Evolutionary conservation across 2,888 invertebrate species (phyloP).

Genomic region (Melanostoma scalare): DNA sequence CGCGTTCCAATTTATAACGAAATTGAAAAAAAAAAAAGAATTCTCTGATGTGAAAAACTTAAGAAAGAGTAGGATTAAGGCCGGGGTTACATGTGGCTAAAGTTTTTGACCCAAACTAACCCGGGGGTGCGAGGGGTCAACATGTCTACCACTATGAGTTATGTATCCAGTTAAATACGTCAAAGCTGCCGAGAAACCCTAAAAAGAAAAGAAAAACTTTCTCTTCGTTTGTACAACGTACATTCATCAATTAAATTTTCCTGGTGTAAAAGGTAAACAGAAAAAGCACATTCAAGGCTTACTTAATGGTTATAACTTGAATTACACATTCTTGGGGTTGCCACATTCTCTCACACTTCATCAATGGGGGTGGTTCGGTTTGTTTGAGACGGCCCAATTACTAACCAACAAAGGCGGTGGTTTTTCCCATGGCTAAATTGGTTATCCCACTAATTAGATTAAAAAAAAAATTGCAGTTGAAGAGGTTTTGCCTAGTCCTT

Average conservation of each 20-base stretch:
- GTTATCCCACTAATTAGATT: slow-evolving; percentile 65
- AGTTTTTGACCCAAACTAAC: slow-evolving; percentile 57
- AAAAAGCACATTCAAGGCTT: slow-evolving; percentile 45
- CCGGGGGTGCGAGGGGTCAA: slow-evolving; percentile 13
- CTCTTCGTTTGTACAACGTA: not conserved
- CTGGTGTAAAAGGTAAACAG: slow-evolving; percentile 1
- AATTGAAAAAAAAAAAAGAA: not conserved
- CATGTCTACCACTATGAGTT: slow-evolving; percentile 16
- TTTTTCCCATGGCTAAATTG: not conserved
- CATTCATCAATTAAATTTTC: slow-evolving; percentile 44
- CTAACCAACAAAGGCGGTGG: not conserved
- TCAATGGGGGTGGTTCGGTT: slow-evolving; percentile 13
- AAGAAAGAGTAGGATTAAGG: slow-evolving; percentile 45
- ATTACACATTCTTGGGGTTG: slow-evolving; percentile 51
- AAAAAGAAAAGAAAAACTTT: slow-evolving; percentile 33
- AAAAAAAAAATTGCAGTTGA: not conserved
- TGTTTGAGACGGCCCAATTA: slow-evolving; percentile 4
- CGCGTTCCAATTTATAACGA: slow-evolving; percentile 41
- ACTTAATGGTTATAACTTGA: slow-evolving; percentile 30
- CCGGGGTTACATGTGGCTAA: slow-evolving; percentile 55
- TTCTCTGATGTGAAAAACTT: not conserved
- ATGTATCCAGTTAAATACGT: slow-evolving; percentile 9
- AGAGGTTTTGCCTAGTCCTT: too few relatives aligned
- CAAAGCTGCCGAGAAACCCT: slow-evolving; percentile 48
- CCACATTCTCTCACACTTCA: slow-evolving; percentile 9